Base-by-base conservation (phyloP, 2,888 invertebrate species). In the Eupithecia abbreviata region DNA sequence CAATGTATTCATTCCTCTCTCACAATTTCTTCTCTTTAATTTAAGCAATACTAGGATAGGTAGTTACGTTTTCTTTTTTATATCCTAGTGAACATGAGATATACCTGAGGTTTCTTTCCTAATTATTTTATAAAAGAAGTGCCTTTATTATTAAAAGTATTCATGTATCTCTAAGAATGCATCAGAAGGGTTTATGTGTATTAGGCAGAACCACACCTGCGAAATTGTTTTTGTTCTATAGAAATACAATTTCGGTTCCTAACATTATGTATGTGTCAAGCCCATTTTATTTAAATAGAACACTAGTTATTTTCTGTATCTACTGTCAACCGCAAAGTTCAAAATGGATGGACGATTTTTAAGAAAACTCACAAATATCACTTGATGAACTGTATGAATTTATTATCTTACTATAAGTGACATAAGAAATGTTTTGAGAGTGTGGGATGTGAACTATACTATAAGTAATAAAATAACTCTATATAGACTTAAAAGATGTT, bases 101-200 rank as follows among this genome's bases (percentile, higher is more conserved):
- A 15, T 6, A 30, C 12, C 15, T 66, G 42, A 79, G 79, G 74
- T 75, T 51, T 75, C 68, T 78, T 80, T 81, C 74, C 74, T 79
- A 82, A 18, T 7, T 62, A n/a, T 58, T 18, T 18, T 12, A 45
- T 84, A 84, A 87, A 88, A 85, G 87, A 90, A 90, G 90, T 90
- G 90, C 90, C 90, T 90, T 90, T 89, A 80, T 76, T 75, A 73
- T 69, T 5, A 62, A 68, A 77, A 79, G 74, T 80, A 80, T 75
- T 76, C 43, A 74, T 74, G 76, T 71, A 78, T 77, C 71, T 80
- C 73, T 74, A 79, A 77, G 77, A 74, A 78, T 74, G 67, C 74
- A 77, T 71, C 77, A 76, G 67, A 71, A 70, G 69, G 13, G 49
- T 58, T 76, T 47, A 71, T 71, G 73, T 73, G 30, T 18, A 7